A percentile compares a stretch with the other conserved stretches of the same genome.
Conservation (phyloP, 2,113 vertebrate species). For the Melanerpes formicivorus region DNA sequence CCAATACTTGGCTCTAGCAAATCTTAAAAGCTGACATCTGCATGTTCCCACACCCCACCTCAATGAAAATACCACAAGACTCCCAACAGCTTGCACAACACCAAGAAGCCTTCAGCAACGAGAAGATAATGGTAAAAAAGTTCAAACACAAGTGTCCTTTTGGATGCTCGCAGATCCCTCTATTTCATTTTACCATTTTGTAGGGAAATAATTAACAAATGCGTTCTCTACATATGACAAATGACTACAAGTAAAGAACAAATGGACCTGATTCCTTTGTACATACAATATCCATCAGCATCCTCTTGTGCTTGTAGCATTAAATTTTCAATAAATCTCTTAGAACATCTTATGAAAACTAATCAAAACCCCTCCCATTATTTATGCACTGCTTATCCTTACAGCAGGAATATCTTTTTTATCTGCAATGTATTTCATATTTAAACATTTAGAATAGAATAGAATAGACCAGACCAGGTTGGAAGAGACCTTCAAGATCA, state of each 20-base stretch:
- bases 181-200: neutral
- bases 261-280: neutral
- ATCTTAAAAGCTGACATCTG: neutral
- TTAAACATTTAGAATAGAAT: neutral
- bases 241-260: neutral
- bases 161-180: neutral
- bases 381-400: neutral
- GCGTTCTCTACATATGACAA: neutral
- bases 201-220: neutral
- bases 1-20: neutral
- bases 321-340: neutral
- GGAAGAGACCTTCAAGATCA: too few species aligned
- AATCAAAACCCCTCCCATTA: neutral
- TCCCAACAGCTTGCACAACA: neutral
- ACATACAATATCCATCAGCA: neutral
- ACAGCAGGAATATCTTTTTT: neutral
- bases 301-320: neutral
- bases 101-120: neutral
- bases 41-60: neutral
- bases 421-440: neutral
- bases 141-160: neutral
- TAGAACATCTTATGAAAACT: neutral
- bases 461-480: too few species aligned
- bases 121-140: neutral
- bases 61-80: neutral